These are phyloP conservation scores for Melieria picta DNA, from an alignment of 2,888 invertebrate species.

Conservation along the genomic window DNA sequence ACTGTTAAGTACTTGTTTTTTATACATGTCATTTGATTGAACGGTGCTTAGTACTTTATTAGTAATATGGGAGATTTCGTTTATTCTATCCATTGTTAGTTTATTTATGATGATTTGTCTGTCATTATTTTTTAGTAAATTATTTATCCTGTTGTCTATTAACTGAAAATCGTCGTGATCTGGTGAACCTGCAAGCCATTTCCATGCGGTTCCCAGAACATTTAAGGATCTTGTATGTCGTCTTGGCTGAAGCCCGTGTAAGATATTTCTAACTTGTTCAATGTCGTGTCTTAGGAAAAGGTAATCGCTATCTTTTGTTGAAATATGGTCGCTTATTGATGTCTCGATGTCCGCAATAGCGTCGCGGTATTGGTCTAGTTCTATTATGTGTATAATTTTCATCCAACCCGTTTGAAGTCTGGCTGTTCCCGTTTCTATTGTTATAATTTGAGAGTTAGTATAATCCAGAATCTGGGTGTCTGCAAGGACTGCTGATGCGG, in stretches of 20 bases:
- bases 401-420: slow-evolving; percentile 18
- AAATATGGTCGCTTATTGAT: slow-evolving; percentile 12
- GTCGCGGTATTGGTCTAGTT: slow-evolving; percentile 26
- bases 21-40: slow-evolving; percentile 4
- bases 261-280: slow-evolving; percentile 13
- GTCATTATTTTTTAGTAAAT: slow-evolving; percentile 28
- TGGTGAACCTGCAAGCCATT: slow-evolving; percentile 29
- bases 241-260: slow-evolving; percentile 26
- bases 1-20: slow-evolving; percentile 9
- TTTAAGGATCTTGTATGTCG: slow-evolving; percentile 20
- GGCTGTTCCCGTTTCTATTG: slow-evolving; percentile 25
- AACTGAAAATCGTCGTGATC: slow-evolving; percentile 29
- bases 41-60: slow-evolving; percentile 8
- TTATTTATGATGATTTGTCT: slow-evolving; percentile 7
- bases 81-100: not conserved
- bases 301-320: slow-evolving; percentile 15
- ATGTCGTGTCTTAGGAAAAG: slow-evolving; percentile 17
- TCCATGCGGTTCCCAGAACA: slow-evolving; percentile 24
- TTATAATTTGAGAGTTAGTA: slow-evolving; percentile 16
- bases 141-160: slow-evolving; percentile 12
- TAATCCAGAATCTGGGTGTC: slow-evolving; percentile 20
- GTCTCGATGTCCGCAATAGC: slow-evolving; percentile 14
- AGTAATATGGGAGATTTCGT: slow-evolving; percentile 8
- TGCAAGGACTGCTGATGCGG: not conserved
- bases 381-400: slow-evolving; percentile 20